A percentile compares a stretch with the other conserved stretches of the same genome.
These are phyloP conservation scores for Lethocerus indicus DNA, from an alignment of 1,140 invertebrate genomes.

Conservation along the genomic window DNA sequence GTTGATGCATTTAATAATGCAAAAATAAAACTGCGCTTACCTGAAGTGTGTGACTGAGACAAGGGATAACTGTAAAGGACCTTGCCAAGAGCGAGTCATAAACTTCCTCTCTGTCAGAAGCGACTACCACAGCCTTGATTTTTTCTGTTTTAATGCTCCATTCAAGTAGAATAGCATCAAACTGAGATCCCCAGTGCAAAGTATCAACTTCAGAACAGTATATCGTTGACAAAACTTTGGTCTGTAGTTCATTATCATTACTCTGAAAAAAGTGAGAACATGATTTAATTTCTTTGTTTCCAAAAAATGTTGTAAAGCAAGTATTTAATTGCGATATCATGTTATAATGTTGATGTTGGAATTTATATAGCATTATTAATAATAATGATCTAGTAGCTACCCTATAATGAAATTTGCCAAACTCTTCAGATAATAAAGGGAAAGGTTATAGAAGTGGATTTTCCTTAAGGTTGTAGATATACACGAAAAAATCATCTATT, in stretches of 20 bases:
- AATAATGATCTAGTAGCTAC: too few relatives aligned
- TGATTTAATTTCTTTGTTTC: too few relatives aligned
- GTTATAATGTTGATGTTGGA: too few relatives aligned
- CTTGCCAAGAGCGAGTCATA: conserved; percentile 22
- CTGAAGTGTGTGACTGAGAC: conserved; percentile 29
- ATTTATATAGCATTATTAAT: too few relatives aligned
- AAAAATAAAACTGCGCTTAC: conserved; percentile 10
- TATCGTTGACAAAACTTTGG: conserved; percentile 16
- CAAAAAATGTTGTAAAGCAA: too few relatives aligned
- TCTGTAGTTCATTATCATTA: conserved; percentile 16
- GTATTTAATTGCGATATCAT: too few relatives aligned
- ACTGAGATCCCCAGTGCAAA: conserved; percentile 24
- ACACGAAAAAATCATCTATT: too few relatives aligned
- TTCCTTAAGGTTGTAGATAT: too few relatives aligned
- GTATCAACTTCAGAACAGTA: conserved; percentile 15
- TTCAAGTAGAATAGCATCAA: conserved; percentile 27
- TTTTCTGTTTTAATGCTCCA: conserved; percentile 27
- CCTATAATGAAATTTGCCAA: too few relatives aligned
- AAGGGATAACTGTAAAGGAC: conserved; percentile 27
- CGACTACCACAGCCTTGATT: conserved; percentile 29
- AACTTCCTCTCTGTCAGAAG: conserved; percentile 24
- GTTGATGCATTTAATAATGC: too few relatives aligned
- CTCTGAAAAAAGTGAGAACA: background rate
- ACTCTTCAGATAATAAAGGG: too few relatives aligned
- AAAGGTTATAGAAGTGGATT: too few relatives aligned